Evolutionary conservation across 2,113 vertebrate genomes (phyloP).

Genomic region (Myxocyprinus asiaticus): DNA sequence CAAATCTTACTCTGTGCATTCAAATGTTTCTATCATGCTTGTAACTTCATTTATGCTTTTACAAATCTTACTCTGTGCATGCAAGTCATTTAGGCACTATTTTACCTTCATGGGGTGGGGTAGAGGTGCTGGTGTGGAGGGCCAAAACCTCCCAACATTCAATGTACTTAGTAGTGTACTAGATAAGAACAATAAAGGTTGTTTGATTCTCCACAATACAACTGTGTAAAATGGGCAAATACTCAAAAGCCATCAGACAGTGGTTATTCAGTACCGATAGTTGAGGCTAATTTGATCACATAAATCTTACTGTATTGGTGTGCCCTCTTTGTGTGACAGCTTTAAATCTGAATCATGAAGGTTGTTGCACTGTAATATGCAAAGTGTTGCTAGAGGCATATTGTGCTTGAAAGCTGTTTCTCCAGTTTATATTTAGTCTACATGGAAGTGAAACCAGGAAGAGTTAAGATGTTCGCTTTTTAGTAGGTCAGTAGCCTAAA

Average conservation of each 20-base stretch:
- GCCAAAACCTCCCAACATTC: neutral
- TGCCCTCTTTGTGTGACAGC: neutral
- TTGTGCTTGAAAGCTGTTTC: too few species aligned
- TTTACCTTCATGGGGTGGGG: neutral
- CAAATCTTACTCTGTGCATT: too few species aligned
- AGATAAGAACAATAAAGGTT: neutral
- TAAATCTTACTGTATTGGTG: neutral
- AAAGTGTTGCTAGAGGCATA: neutral
- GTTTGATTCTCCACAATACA: neutral
- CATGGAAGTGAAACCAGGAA: neutral
- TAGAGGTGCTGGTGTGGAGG: neutral
- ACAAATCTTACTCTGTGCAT: too few species aligned
- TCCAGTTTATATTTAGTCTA: too few species aligned
- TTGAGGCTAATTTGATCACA: too few species aligned
- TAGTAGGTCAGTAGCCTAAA: too few species aligned
- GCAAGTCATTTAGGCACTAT: too few species aligned
- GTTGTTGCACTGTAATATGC: neutral
- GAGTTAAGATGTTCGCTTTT: neutral
- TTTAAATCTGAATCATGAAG: conserved; percentile 3
- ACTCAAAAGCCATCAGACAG: neutral
- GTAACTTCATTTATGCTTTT: too few species aligned
- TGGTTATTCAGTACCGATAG: too few species aligned
- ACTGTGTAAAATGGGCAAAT: neutral
- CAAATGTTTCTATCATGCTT: too few species aligned
- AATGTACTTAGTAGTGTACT: too few species aligned